These are phyloP conservation scores for Rhincodon typus DNA, from an alignment of 2,797 vertebrate species.

Conservation along the genomic window DNA sequence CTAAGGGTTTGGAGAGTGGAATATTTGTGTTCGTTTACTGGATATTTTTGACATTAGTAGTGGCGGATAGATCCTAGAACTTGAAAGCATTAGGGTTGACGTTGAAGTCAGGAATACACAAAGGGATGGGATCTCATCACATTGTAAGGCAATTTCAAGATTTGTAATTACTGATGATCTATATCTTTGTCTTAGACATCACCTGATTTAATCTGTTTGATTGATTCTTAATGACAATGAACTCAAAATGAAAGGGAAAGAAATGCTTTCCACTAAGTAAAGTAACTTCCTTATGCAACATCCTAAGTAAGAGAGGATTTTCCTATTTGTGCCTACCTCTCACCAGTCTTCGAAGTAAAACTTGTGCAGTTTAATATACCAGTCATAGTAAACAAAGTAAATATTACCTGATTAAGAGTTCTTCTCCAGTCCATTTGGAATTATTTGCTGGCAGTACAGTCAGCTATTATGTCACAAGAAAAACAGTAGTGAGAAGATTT, in stretches of 20 bases:
- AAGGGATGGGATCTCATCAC: not conserved
- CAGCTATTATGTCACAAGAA: not conserved
- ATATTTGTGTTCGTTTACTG: not conserved
- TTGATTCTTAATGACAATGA: not conserved
- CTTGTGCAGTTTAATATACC: not conserved
- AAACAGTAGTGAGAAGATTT: not conserved
- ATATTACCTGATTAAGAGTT: not conserved
- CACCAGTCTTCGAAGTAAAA: not conserved
- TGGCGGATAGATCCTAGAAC: not conserved
- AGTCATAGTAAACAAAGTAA: not conserved
- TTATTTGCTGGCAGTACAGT: not conserved
- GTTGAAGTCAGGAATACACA: not conserved
- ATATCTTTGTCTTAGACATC: not conserved
- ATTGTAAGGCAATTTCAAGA: not conserved
- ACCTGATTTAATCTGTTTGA: not conserved
- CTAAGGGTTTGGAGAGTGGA: not conserved
- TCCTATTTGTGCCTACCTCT: not conserved
- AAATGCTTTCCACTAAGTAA: not conserved
- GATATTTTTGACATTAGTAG: not conserved
- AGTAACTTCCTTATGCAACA: not conserved
- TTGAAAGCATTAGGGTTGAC: not conserved
- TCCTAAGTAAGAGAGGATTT: not conserved
- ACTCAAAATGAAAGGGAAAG: not conserved
- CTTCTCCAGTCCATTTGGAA: not conserved
- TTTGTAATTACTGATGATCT: not conserved